phyloP scores from a whole-genome alignment of 2,113 vertebrate species.

The Puma concolor region DNA sequence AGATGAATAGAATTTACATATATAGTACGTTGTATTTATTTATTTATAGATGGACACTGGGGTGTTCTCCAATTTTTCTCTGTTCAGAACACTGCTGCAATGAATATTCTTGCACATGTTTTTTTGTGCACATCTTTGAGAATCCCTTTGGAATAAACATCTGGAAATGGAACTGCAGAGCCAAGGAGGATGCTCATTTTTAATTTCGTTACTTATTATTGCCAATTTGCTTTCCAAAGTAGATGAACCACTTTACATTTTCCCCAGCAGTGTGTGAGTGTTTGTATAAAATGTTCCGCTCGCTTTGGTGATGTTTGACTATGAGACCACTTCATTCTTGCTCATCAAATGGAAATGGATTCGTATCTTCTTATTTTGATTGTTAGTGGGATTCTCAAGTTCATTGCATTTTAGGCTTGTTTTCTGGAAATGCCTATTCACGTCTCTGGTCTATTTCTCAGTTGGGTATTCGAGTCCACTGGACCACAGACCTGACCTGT shows the following conservation, averaged over 20 bases:
- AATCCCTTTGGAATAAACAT: constrained; percentile 24
- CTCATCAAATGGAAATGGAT: neutral
- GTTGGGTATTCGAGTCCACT: neutral
- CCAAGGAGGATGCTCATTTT: neutral
- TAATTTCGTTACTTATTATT: neutral
- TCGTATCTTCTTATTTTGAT: neutral
- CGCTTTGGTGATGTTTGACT: neutral
- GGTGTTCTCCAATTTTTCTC: constrained; percentile 31
- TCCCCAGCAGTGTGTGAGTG: neutral
- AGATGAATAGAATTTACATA: constrained; percentile 50
- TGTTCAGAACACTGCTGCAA: constrained; percentile 7
- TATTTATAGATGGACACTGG: constrained; percentile 63
- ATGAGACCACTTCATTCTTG: neutral
- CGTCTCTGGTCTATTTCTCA: neutral
- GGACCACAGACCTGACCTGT: neutral
- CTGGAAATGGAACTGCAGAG: constrained; percentile 35
- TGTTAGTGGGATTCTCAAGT: neutral
- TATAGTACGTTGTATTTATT: constrained; percentile 22
- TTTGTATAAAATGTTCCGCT: neutral
- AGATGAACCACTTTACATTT: neutral
- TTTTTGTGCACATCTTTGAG: neutral
- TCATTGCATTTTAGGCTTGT: neutral
- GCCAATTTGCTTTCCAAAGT: neutral
- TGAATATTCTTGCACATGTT: constrained; percentile 23
- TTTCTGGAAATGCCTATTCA: neutral